Base-by-base conservation (phyloP, 2,888 invertebrate genomes). In the Chaetoderma sp. region DNA sequence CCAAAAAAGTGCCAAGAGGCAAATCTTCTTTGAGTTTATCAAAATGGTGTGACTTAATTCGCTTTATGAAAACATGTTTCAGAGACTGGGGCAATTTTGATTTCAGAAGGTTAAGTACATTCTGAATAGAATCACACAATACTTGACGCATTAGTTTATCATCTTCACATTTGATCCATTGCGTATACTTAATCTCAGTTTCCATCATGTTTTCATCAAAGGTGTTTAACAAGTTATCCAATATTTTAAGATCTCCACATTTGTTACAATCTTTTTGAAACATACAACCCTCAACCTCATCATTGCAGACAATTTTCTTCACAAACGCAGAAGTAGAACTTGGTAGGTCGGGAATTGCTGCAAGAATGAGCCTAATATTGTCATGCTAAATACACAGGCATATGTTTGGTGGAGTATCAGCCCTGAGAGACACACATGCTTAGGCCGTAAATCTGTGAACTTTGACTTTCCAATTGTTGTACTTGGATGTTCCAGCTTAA, bases 341-440 rank as follows among this genome's bases (percentile, higher is more conserved):
- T n/a, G 13, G 16, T n/a, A 44, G n/a, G 13, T 28, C 16, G 21
- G 55, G 54, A 25, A 65, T 30, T 30, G 54, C 54, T 50, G 52
- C 60, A 16, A 60, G 54, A 28, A 61, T 23, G n/a, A 65, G 30
- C 13, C 36, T 44, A 13, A 65, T 27, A 32, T 65, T 65, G 30
- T 42, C 60, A 50, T 65, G 65, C 25, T 65, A 65, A n/a, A 23
- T 27, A 42, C 65, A 65, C 2, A 21, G 21, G 32, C 65, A 65
- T 4, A 65, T 45, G 27, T 60, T 60, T 28, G 65, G 50, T 4
- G 58, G 57, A 16, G 27, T 30, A 21, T 56, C 23, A n/a, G 59
- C 25, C 36, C 39, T 28, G 28, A 60, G n/a, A n/a, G 39, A 16
- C 28, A 30, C n/a, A 65, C 65, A 36, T 58, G 33, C 44, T 32